These are phyloP conservation scores for Plestiodon gilberti DNA, from an alignment of 2,113 vertebrate species.

Conservation along the genomic window DNA sequence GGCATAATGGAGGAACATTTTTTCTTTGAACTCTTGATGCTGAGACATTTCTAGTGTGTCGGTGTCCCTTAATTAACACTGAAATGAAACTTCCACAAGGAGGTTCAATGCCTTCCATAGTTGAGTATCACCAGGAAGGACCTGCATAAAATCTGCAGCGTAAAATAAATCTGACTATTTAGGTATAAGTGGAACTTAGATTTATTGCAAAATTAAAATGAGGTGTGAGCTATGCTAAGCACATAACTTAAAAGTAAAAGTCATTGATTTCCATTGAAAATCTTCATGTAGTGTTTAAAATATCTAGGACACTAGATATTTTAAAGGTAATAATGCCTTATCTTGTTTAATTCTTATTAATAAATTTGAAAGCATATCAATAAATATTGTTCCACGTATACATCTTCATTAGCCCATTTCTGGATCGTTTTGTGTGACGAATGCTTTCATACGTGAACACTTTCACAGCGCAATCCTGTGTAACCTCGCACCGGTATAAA, in stretches of 20 bases:
- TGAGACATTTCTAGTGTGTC: conserved; percentile 40
- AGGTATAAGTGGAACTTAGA: not conserved
- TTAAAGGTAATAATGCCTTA: not conserved
- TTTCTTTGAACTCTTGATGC: conserved; percentile 20
- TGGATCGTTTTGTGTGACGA: not conserved
- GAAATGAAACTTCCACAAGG: conserved; percentile 16
- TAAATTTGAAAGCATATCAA: not conserved
- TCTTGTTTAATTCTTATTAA: not conserved
- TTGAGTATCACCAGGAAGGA: not conserved
- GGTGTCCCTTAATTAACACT: conserved; percentile 22
- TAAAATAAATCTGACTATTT: not conserved
- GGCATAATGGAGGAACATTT: not conserved
- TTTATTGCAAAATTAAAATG: not conserved
- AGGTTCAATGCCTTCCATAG: not conserved
- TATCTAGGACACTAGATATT: not conserved
- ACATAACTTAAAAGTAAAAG: not conserved
- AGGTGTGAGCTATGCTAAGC: not conserved
- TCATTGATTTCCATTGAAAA: not conserved
- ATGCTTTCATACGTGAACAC: not conserved
- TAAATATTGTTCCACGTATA: not conserved
- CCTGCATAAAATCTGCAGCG: not conserved
- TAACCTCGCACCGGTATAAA: not conserved
- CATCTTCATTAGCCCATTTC: not conserved
- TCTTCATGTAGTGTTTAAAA: not conserved
- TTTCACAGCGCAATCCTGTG: too few species aligned